Evolutionary conservation across 2,113 vertebrate species (phyloP), one percentile per base, ranked within the genome.

Genomic region (Psittacara wagleri): DNA sequence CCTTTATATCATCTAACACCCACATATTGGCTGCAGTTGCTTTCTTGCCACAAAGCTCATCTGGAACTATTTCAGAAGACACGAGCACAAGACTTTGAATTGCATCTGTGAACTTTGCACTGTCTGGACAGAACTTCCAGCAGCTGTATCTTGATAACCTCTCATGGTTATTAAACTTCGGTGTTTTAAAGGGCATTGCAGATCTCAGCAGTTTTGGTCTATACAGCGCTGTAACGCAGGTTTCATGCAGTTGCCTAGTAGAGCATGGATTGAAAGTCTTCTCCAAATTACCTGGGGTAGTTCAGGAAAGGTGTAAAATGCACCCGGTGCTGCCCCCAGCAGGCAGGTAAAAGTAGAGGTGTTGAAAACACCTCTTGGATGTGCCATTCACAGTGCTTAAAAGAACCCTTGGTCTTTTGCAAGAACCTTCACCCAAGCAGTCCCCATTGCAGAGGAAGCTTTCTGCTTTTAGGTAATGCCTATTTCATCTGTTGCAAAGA

Each of bases 401-500:
- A 85, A 81, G 77, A 44, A 78, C 39, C 48, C 70, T 90, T 55
- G 85, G 63, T 55, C 37, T 90, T 77, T 90, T 64, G 28, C 37
- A 87, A 89, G 90, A 79, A 64, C 78, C 80, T 82, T 81, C 80
- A 88, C 19, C 81, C 66, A 20, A 24, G 4, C 72, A 55, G 23
- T 24, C 37, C 55, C 15, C 49, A 13, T 20, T 41, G 57, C 79
- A 66, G 67, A 39, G 12, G 5, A 82, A 94, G 86, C 75, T 83
- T 39, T 83, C 83, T 92, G 79, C 88, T 78, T 94, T 83, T 85
- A 92, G 91, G 72, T 67, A 72, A 68, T 89, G 79, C 72, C 39
- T 10, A 25, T 37, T 85, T 91, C 68, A 86, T 96, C 80, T 90
- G 70, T 83, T 96, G 41, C 94, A 92, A 95, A 95, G 94, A 70